Evolutionary conservation across 2,113 vertebrate genomes (phyloP).

Genomic region (Prietella phreatophila): DNA sequence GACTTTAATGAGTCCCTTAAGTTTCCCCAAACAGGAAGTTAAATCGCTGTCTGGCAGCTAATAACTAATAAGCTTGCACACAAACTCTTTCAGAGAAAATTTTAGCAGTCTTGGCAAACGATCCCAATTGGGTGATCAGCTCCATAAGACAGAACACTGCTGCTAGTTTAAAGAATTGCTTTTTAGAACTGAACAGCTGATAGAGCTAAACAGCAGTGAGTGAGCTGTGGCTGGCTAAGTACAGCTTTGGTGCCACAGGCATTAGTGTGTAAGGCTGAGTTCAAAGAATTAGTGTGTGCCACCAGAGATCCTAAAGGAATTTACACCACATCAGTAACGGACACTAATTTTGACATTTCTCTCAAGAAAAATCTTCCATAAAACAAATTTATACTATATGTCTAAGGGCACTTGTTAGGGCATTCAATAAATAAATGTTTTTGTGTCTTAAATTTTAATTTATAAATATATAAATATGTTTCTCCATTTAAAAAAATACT

Average conservation of each 20-base stretch:
- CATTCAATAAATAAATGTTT: background rate
- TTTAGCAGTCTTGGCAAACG: background rate
- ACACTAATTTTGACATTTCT: background rate
- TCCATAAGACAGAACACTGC: background rate
- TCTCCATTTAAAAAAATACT: no score
- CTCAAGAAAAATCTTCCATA: background rate
- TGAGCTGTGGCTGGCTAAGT: background rate
- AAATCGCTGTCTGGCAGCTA: conserved; percentile 67
- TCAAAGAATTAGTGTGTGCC: conserved; percentile 22
- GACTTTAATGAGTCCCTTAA: conserved; percentile 70
- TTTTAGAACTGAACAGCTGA: background rate
- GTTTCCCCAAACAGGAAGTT: conserved; percentile 53
- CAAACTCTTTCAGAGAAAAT: background rate
- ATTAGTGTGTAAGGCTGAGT: conserved; percentile 13
- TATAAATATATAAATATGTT: no score
- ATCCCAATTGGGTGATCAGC: background rate
- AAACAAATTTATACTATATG: background rate
- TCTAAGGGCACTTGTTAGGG: background rate
- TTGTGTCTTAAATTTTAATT: no score
- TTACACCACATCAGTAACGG: background rate
- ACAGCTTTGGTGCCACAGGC: background rate
- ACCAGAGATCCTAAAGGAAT: conserved; percentile 17
- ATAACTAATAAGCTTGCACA: conserved; percentile 59
- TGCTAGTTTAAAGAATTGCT: background rate
- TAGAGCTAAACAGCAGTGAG: background rate